Percentiles rank a stretch among this genome's conserved stretches.
phyloP scores from a whole-genome alignment of 2,113 vertebrate genomes.

The Crocuta crocuta region DNA sequence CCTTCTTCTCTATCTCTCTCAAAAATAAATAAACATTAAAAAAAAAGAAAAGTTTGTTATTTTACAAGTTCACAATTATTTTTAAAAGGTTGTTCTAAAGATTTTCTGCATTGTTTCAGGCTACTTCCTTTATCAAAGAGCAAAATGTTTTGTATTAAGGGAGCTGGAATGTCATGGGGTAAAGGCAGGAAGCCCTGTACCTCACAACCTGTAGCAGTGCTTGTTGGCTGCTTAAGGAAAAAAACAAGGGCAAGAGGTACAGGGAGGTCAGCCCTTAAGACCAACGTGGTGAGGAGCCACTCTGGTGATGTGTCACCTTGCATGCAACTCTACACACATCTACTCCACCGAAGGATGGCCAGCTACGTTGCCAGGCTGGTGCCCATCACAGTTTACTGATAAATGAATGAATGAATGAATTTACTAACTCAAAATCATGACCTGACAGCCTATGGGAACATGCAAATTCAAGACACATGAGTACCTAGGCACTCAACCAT shows the following conservation, averaged over 20 bases:
- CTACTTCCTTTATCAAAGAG: not conserved
- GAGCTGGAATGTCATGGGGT: not conserved
- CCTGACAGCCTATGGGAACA: not conserved
- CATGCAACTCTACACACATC: not conserved
- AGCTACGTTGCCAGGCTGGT: not conserved
- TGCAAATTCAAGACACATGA: not conserved
- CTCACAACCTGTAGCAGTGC: not conserved
- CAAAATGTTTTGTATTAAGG: not conserved
- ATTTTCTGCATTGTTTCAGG: not conserved
- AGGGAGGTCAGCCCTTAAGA: not conserved
- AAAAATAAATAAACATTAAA: no score
- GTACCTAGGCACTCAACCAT: not conserved
- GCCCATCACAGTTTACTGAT: not conserved
- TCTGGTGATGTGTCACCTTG: not conserved
- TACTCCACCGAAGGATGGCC: not conserved
- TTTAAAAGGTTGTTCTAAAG: not conserved
- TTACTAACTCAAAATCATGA: not conserved
- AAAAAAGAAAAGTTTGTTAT: not conserved
- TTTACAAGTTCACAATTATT: slow-evolving; percentile 8
- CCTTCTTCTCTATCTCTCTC: no score
- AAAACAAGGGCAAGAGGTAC: not conserved
- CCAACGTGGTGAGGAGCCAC: rapidly evolving
- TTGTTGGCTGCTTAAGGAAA: not conserved
- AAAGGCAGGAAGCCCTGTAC: not conserved
- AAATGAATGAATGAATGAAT: not conserved